Base-by-base conservation (phyloP, 2,113 vertebrate genomes). In the Otolemur garnettii region DNA sequence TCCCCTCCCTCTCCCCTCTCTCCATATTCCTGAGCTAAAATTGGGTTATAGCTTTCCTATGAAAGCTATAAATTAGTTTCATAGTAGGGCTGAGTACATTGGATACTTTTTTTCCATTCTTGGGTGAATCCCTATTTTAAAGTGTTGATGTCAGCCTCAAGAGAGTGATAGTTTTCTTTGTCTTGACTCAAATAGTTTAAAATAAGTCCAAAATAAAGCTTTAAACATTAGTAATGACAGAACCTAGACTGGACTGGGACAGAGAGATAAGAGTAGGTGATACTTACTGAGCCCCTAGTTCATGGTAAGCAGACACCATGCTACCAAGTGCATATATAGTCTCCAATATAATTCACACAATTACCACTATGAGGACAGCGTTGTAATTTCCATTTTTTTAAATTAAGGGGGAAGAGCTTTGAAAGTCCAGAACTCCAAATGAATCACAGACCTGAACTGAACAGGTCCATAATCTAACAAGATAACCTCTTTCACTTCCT, bases 101-200 rank as follows among this genome's bases (percentile, higher is more conserved):
- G 38, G 38, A 38, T 38, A 38, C 38, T 38, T n/a, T n/a, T n/a
- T n/a, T 38, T 38, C 38, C 38, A 38, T 38, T 38, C 38, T 38
- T 38, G 38, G 38, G 38, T 38, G 38, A 38, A 96, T 97, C 60
- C 38, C 91, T 90, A 71, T 92, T 96, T 95, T 90, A 94, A 97
- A 95, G 91, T 94, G 95, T 80, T 96, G 95, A 85, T 96, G 83
- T 97, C 93, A 93, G 66, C 77, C 89, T 95, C 60, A 89, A 94
- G 91, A 93, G 96, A 96, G 93, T 95, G 96, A 97, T 86, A 93
- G 26, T 19, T 90, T 95, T 87, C 57, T 94, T 59, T 14, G 72
- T 88, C 86, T 93, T 90, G 64, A 93, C 30, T 86, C 66, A 94
- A 92, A 66, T 85, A 90, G 45, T 94, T 94, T 88, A 92, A 90